Conservation (phyloP, 2,113 vertebrate species). For the Dendropsophus ebraccatus region DNA sequence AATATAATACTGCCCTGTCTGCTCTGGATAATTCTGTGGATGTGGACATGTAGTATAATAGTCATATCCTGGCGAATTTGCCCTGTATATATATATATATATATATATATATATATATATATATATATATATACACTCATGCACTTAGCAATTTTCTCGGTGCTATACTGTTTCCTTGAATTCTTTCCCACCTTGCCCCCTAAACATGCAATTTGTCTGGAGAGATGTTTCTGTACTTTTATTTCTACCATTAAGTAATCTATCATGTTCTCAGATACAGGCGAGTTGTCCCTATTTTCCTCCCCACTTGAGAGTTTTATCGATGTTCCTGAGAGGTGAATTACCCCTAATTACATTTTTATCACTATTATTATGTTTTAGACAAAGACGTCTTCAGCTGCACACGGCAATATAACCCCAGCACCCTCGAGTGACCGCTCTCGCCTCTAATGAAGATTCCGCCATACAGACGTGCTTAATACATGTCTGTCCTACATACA, state of each 20-base stretch:
- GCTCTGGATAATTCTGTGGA: too few relatives aligned
- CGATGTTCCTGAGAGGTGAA: not conserved
- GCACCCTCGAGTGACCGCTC: not conserved
- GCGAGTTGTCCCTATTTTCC: not conserved
- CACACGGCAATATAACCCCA: not conserved
- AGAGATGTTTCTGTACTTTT: not conserved
- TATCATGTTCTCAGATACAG: not conserved
- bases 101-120: too few relatives aligned
- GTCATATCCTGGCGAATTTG: too few relatives aligned
- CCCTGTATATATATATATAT: too few relatives aligned
- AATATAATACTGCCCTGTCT: too few relatives aligned
- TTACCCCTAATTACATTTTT: slow-evolving; percentile 11
- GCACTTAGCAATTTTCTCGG: not conserved
- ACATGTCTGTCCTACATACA: too few relatives aligned
- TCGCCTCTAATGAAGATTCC: not conserved
- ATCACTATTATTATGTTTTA: not conserved
- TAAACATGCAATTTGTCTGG: not conserved
- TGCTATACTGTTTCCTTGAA: not conserved
- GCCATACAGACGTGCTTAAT: not conserved
- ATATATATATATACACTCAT: too few relatives aligned
- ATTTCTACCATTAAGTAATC: not conserved
- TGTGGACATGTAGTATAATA: not conserved
- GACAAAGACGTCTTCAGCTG: not conserved
- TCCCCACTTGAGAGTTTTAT: not conserved
- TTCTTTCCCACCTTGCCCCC: not conserved